Evolutionary conservation across 1,140 invertebrate genomes (phyloP).

Genomic region (Macrotrachela quadricornifera): DNA sequence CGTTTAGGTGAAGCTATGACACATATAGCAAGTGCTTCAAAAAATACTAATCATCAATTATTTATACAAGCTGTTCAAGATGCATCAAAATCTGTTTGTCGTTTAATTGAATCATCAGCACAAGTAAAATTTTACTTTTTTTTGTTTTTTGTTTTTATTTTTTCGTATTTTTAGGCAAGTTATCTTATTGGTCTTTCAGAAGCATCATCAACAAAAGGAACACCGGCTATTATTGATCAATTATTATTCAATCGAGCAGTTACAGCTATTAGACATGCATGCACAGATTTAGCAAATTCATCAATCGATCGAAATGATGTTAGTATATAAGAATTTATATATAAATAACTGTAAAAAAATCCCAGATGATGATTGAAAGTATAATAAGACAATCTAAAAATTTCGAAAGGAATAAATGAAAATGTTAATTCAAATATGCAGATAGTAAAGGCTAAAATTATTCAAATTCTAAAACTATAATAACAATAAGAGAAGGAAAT

Average conservation of each 20-base stretch:
- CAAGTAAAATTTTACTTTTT: constrained; percentile 11
- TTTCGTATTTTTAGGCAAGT: no score
- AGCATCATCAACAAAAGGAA: constrained; percentile 63
- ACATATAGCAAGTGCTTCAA: constrained; percentile 73
- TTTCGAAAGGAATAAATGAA: no score
- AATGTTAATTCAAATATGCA: constrained; percentile 1
- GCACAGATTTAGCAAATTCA: constrained; percentile 40
- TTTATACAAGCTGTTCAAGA: constrained; percentile 63
- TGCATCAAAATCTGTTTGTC: constrained; percentile 65
- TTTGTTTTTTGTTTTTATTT: no score
- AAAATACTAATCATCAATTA: constrained; percentile 58
- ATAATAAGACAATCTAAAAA: no score
- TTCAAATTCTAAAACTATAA: not conserved
- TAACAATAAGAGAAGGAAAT: no score
- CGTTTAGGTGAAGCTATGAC: constrained; percentile 60
- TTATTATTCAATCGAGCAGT: no score
- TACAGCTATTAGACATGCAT: no score
- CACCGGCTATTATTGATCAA: constrained; percentile 65
- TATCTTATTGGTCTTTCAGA: constrained; percentile 82
- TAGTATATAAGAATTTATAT: no score
- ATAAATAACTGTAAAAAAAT: no score
- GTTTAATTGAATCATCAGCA: constrained; percentile 71
- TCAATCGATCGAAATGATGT: constrained; percentile 37
- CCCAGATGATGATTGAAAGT: no score
- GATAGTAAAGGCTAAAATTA: not conserved